Evolutionary conservation across 1,140 invertebrate species (phyloP), one percentile per base, ranked within the genome.

Genomic region (Mamestra configurata): DNA sequence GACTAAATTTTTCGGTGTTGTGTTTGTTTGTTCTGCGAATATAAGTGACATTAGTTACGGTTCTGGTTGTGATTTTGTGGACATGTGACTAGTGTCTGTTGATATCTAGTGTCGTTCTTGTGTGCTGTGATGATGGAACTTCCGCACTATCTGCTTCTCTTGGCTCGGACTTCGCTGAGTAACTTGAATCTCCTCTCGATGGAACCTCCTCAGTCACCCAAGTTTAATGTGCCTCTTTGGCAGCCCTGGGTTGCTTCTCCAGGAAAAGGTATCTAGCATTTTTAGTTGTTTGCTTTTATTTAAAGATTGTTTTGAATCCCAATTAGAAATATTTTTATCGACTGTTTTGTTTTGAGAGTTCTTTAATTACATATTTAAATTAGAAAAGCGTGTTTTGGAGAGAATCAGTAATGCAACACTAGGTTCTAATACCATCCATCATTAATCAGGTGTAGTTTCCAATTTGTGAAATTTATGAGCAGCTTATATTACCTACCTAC

Each of bases 171-270:
- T 82, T 90, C 90, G 59, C 79, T 90, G 22, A 84, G 80, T 75
- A 87, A 84, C 73, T 80, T 88, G 59, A 88, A 91, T 76, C 75
- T 85, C 27, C 85, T 87, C 49, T 87, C 88, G 22, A 95, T 95
- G 94, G 95, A 95, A 80, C 94, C 94, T 35, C 95, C 95, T 20
- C 89, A 95, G 64, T 95, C 95, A 5, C 95, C 95, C n/a, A 95
- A 95, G 77, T 95, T 95, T 85, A 95, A 95, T 83, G 71, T 94
- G 85, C 92, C 94, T 71, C 80, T 95, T 35, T 95, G 95, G 95
- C 95, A 95, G 83, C 95, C 95, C 20, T 95, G 95, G 94, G 81
- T 94, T 46, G 81, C 89, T 5, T 94, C 93, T 20, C 87, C 91
- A 6, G 86, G 86, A 72, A 93, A 93, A 94, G 93, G 93, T 94